Conservation (phyloP, 1,140 invertebrate species). For the Drosophila asahinai region DNA sequence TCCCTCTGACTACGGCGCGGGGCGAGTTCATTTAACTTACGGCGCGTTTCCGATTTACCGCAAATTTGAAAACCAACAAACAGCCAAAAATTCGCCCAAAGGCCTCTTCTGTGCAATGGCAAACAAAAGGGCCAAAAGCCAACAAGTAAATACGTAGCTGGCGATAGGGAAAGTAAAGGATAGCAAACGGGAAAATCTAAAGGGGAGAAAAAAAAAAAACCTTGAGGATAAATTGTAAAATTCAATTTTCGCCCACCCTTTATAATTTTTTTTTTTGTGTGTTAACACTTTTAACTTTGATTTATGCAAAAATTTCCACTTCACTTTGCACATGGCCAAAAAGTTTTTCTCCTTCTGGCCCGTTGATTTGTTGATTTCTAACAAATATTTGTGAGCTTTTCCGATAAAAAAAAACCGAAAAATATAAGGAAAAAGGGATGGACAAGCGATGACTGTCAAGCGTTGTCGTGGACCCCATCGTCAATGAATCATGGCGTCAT, state of each 20-base stretch:
- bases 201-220: conserved; percentile 1
- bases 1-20: conserved; percentile 8
- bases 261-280: conserved; percentile 48
- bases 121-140: conserved; percentile 58
- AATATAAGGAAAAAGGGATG: conserved; percentile 15
- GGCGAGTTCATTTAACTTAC: conserved; percentile 80
- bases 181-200: conserved; percentile 27
- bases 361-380: conserved; percentile 76
- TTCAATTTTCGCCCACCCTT: conserved; percentile 73
- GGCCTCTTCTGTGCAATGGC: conserved; percentile 53
- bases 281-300: conserved; percentile 79
- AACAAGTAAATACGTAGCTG: conserved; percentile 70
- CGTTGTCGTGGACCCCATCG: conserved; percentile 35
- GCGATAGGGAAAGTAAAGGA: conserved; percentile 47
- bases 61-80: conserved; percentile 83
- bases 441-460: conserved; percentile 63
- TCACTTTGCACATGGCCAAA: conserved; percentile 67
- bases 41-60: conserved; percentile 81
- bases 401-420: conserved; percentile 41
- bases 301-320: conserved; percentile 81
- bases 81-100: conserved; percentile 76
- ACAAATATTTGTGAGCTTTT: conserved; percentile 75
- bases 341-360: conserved; percentile 46
- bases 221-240: conserved; percentile 64
- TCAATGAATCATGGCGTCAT: conserved; percentile 74